Evolutionary conservation across 2,113 vertebrate genomes (phyloP).

Genomic region (Jacana jacana): DNA sequence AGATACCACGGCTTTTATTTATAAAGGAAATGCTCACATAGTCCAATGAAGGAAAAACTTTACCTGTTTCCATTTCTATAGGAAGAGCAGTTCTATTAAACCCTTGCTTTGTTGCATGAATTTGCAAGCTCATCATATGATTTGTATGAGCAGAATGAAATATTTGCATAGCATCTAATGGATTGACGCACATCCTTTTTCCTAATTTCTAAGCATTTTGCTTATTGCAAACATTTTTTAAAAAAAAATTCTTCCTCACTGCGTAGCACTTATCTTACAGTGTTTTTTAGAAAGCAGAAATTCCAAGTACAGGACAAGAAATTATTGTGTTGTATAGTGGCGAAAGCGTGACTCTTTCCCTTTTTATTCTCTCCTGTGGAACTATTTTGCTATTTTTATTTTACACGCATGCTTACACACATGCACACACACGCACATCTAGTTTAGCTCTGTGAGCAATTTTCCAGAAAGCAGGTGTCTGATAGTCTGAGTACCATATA

Average conservation of each 20-base stretch:
- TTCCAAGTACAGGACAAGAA: not conserved
- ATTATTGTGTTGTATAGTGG: not conserved
- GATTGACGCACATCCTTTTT: not conserved
- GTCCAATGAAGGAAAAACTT: slow-evolving; percentile 46
- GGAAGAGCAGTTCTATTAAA: slow-evolving; percentile 52
- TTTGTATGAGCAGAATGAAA: slow-evolving; percentile 40
- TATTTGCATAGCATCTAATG: slow-evolving; percentile 14
- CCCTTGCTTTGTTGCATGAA: not conserved
- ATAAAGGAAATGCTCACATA: slow-evolving; percentile 47
- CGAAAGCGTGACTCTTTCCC: not conserved
- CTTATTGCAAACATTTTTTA: not conserved
- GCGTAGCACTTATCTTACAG: not conserved
- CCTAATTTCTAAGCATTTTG: slow-evolving; percentile 3
- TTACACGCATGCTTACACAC: not conserved
- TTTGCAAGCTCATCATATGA: slow-evolving; percentile 10
- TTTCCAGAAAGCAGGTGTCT: not conserved
- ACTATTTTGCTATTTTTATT: not conserved
- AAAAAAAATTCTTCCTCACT: not conserved
- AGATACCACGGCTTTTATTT: slow-evolving; percentile 62
- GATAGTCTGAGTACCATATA: not conserved
- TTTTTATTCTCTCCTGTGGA: not conserved
- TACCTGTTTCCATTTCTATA: slow-evolving; percentile 44
- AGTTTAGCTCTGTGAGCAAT: not conserved
- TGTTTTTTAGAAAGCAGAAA: not conserved
- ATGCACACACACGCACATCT: fast-evolving